Evolutionary conservation across 2,888 invertebrate genomes (phyloP), one percentile per base, ranked within the genome.

Genomic region (Cheiracanthium punctorium): DNA sequence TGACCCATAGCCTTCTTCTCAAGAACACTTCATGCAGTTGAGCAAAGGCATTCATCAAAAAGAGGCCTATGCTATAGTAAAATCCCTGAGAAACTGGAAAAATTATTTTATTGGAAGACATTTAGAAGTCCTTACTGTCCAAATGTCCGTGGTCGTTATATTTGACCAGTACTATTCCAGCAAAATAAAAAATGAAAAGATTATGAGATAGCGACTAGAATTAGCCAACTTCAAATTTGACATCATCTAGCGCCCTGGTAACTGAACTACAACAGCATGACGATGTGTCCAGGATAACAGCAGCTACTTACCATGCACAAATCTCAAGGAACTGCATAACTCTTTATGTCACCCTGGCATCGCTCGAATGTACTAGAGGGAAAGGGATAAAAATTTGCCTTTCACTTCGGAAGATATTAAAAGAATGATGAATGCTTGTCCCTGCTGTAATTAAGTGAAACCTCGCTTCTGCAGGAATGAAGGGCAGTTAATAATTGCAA

Each of bases 121-220:
- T 32, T 90, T 90, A 72, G 75, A 64, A n/a, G 41, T 88, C 7
- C 24, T 90, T 37, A 89, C 89, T 58, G 88, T 88, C 37, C 89
- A 89, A 70, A 65, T 32, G 28, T 86, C 88, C 30, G 88, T 88
- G 7, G 32, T 81, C 10, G 89, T 87, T 52, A 88, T 88, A 80
- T 86, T 87, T 32, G 79, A 88, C 58, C 71, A 82, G 32, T 48
- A 72, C 8, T 69, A 85, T 17, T 28, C 30, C 17, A 74, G 82
- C 5, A 88, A 88, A 72, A 86, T 89, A 24, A 88, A 89, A 80
- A 88, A 88, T 73, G 80, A 88, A 30, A 89, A 89, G 73, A 88
- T 88, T n/a, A 75, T 85, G 43, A 33, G 81, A 20, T 89, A 88
- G 88, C 20, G 82, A 67, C 20, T 89, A 17, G 88, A 89, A 69